These are phyloP conservation scores for Narcine bancroftii DNA, from an alignment of 2,113 vertebrate genomes.

Conservation along the genomic window DNA sequence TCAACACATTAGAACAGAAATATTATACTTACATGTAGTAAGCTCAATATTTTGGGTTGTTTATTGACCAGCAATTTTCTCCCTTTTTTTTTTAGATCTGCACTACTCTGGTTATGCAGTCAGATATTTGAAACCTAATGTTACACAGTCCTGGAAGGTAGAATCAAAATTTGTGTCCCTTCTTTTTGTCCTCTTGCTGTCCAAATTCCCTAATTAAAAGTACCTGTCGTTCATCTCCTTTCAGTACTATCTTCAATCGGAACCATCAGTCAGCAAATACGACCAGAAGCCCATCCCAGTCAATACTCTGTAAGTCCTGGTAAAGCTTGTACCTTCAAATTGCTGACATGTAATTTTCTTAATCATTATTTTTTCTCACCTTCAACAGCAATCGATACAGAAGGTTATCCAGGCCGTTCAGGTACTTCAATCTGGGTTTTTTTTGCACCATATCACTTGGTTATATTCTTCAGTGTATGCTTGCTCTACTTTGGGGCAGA, in stretches of 20 bases:
- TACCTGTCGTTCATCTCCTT: neutral
- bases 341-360: neutral
- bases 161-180: neutral
- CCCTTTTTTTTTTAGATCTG: neutral
- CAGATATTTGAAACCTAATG: conserved; percentile 32
- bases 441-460: neutral
- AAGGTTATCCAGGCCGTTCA: neutral
- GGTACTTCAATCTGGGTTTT: conserved; percentile 22
- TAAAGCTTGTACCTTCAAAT: neutral
- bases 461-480: neutral
- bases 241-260: conserved; percentile 3
- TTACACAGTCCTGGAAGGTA: conserved; percentile 33
- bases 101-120: conserved; percentile 30
- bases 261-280: neutral
- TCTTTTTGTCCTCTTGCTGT: neutral
- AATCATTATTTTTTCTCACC: neutral
- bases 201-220: neutral
- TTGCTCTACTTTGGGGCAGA: neutral
- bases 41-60: neutral
- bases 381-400: conserved; percentile 23
- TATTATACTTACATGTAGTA: neutral
- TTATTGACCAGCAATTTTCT: neutral
- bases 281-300: conserved; percentile 1
- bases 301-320: neutral
- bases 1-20: neutral